Base-by-base conservation (phyloP, 2,888 invertebrate species). In the Rhagium mordax region DNA sequence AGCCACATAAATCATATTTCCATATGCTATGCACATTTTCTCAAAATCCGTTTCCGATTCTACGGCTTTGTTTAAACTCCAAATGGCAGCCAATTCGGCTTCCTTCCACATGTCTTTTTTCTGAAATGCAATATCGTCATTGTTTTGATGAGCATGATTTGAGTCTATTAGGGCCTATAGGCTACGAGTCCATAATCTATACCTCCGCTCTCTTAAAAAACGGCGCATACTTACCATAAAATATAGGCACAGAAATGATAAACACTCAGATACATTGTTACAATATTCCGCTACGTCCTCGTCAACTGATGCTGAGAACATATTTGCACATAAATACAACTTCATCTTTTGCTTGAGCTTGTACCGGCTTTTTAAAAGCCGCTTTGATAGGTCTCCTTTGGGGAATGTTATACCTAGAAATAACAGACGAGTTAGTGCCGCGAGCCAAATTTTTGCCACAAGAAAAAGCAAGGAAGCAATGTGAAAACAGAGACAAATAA, bases 81-180 rank as follows among this genome's bases (percentile, higher is more conserved):
- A 91, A 70, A 90, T 87, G 0, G 92, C 91, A 2, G 91, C 91
- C 65, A 92, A 81, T 60, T 87, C 87, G 0, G 91, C 91, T 61
- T 90, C 89, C 10, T 85, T 79, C 81, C 85, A 86, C 84, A 87
- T 85, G 3, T 84, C 79, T 75, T 84, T 85, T 0, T 77, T 74
- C 85, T 85, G 62, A 48, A 79, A 79, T 48, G 57, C 18, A 51
- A 20, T n/a, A n/a, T n/a, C n/a, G n/a, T n/a, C n/a, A n/a, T n/a
- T n/a, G n/a, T n/a, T n/a, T n/a, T n/a, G n/a, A n/a, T n/a, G n/a
- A n/a, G n/a, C n/a, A n/a, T n/a, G n/a, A n/a, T n/a, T n/a, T n/a
- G n/a, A n/a, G n/a, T n/a, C n/a, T n/a, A n/a, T n/a, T n/a, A n/a
- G n/a, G n/a, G n/a, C n/a, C n/a, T n/a, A n/a, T n/a, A n/a, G n/a